These are phyloP conservation scores for Drosophila nr. perissopoda DNA, from an alignment of 2,888 invertebrate species.

Conservation along the genomic window DNA sequence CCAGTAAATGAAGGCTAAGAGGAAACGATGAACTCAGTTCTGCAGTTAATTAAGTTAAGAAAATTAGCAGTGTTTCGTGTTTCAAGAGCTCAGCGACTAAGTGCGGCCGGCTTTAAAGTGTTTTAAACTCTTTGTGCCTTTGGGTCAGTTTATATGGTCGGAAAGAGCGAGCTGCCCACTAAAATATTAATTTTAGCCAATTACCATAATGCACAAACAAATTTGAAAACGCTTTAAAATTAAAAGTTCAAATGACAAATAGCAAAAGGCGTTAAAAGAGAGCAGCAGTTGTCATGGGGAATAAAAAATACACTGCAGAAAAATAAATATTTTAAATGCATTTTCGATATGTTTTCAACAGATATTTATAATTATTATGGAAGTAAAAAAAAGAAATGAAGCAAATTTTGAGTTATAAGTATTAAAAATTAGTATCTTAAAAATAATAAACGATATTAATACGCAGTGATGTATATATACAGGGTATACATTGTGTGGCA, in stretches of 20 bases:
- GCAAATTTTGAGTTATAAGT: background rate
- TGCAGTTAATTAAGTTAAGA: constrained; percentile 55
- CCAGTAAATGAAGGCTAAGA: background rate
- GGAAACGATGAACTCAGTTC: background rate
- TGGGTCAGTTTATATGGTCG: constrained; percentile 13
- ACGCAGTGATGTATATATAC: background rate
- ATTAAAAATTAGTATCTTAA: background rate
- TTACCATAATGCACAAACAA: constrained; percentile 50
- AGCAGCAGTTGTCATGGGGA: background rate
- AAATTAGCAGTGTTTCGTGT: constrained; percentile 29
- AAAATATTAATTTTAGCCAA: constrained; percentile 56
- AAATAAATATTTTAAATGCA: background rate
- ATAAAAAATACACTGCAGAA: constrained; percentile 4
- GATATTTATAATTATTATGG: background rate
- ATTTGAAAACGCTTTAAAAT: constrained; percentile 34
- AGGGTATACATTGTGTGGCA: constrained; percentile 37
- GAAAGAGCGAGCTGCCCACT: constrained; percentile 25
- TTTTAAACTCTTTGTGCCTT: constrained; percentile 32
- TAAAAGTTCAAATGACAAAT: constrained; percentile 23
- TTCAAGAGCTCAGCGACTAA: constrained; percentile 15
- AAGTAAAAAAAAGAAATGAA: background rate
- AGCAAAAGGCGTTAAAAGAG: background rate
- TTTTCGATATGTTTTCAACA: background rate
- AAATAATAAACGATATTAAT: background rate
- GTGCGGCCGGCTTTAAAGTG: constrained; percentile 4